phyloP scores from a whole-genome alignment of 2,113 vertebrate genomes.

The Ceyx melanurus region DNA sequence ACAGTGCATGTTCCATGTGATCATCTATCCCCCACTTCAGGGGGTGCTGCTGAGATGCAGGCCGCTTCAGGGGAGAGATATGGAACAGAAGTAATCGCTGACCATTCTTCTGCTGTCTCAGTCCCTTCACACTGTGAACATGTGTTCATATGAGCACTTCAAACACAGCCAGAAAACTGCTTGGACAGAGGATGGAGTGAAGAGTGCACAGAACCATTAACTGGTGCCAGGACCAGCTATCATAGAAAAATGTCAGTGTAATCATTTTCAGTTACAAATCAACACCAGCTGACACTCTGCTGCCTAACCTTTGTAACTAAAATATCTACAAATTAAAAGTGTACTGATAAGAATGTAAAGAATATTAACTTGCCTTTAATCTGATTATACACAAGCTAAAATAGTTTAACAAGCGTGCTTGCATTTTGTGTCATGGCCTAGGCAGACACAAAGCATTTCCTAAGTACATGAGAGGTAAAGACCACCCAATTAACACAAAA shows the following conservation, averaged over 20 bases:
- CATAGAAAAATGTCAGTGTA: not conserved
- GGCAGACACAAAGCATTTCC: not conserved
- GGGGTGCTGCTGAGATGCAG: not conserved
- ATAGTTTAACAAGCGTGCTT: not conserved
- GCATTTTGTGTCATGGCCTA: not conserved
- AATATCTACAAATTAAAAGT: not conserved
- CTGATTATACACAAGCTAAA: not conserved
- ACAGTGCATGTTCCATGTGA: not conserved
- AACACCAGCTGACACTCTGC: not conserved
- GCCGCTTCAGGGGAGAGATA: not conserved
- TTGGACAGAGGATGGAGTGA: not conserved
- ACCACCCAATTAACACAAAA: not conserved
- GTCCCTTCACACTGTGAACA: not conserved
- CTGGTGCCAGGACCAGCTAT: not conserved
- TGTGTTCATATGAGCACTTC: not conserved
- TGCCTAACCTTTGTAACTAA: not conserved
- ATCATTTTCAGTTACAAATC: fast-evolving
- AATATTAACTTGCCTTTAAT: not conserved
- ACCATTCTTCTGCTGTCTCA: not conserved
- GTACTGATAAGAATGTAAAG: not conserved
- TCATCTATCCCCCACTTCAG: not conserved
- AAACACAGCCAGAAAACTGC: not conserved
- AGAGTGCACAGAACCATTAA: not conserved
- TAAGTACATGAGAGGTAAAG: not conserved
- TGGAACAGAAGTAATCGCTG: not conserved